Conservation (phyloP, 2,888 invertebrate species). For the Lasioglossum calceatum region DNA sequence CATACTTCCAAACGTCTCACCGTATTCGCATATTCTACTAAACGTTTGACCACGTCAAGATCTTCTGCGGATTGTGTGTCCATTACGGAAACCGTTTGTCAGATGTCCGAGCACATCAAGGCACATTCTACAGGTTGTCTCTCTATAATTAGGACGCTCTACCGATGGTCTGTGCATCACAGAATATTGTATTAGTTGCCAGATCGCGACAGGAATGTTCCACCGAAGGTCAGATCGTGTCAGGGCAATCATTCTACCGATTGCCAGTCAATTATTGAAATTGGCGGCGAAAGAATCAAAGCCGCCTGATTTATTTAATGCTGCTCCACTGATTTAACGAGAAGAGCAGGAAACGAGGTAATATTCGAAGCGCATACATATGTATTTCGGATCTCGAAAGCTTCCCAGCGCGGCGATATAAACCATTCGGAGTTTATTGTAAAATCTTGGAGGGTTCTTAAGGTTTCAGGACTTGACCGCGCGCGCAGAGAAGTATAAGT, state of each 20-base stretch:
- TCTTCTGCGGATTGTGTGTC: too few species aligned
- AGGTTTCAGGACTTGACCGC: slow-evolving; percentile 69
- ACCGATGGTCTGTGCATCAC: background rate
- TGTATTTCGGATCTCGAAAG: slow-evolving; percentile 20
- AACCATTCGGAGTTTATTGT: slow-evolving; percentile 69
- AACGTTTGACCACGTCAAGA: background rate
- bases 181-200: background rate
- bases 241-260: background rate
- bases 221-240: background rate
- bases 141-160: background rate
- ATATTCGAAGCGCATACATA: slow-evolving; percentile 3
- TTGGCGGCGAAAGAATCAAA: background rate
- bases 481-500: slow-evolving; percentile 65
- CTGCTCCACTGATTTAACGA: background rate
- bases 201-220: background rate
- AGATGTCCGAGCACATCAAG: background rate
- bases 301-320: background rate
- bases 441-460: slow-evolving; percentile 70
- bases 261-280: background rate
- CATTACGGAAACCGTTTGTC: background rate
- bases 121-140: background rate
- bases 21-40: background rate
- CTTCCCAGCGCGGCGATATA: slow-evolving; percentile 49
- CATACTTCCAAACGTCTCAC: background rate
- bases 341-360: background rate